A percentile compares a stretch with the other conserved stretches of the same genome.
Conservation (phyloP, 30 jellyfish, hydroid and myxozoan species). For the Hydra vulgaris region DNA sequence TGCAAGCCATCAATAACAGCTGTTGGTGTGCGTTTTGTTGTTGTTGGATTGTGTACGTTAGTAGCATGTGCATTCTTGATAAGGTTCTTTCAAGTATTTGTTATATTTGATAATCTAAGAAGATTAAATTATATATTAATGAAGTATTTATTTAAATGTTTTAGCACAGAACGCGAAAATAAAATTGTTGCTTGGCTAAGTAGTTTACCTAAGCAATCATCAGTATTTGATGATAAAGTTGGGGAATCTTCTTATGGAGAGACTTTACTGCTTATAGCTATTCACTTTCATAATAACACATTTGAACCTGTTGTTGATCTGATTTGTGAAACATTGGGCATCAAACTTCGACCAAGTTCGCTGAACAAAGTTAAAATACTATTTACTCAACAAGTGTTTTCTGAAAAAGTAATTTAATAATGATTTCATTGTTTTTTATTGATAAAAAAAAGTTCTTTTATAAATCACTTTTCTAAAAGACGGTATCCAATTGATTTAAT, state of each 20-base stretch:
- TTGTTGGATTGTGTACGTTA: constrained; percentile 70
- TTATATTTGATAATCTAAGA: no score
- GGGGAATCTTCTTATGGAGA: constrained; percentile 77
- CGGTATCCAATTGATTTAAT: no score
- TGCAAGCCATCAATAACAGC: constrained; percentile 76
- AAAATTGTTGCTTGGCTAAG: constrained; percentile 70
- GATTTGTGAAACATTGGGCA: constrained; percentile 55
- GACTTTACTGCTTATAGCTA: constrained; percentile 83
- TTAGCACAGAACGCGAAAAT: constrained; percentile 82
- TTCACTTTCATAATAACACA: constrained; percentile 85
- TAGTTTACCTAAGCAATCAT: constrained; percentile 58
- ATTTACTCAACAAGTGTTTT: constrained; percentile 89
- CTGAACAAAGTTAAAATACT: constrained; percentile 78
- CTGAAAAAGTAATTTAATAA: constrained; percentile 64
- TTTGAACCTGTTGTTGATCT: constrained; percentile 91
- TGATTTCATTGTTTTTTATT: not conserved
- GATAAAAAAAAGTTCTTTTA: not conserved
- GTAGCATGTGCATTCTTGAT: constrained; percentile 77
- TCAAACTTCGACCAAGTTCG: constrained; percentile 80
- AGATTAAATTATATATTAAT: no score
- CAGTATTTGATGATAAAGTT: constrained; percentile 39
- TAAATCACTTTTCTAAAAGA: no score
- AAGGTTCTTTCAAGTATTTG: no score
- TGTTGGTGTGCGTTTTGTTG: constrained; percentile 76
- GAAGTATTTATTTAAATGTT: no score